A percentile compares a stretch with the other conserved stretches of the same genome.
Evolutionary conservation across 2,797 vertebrate species (phyloP).

Genomic region (Pipistrellus nathusii): DNA sequence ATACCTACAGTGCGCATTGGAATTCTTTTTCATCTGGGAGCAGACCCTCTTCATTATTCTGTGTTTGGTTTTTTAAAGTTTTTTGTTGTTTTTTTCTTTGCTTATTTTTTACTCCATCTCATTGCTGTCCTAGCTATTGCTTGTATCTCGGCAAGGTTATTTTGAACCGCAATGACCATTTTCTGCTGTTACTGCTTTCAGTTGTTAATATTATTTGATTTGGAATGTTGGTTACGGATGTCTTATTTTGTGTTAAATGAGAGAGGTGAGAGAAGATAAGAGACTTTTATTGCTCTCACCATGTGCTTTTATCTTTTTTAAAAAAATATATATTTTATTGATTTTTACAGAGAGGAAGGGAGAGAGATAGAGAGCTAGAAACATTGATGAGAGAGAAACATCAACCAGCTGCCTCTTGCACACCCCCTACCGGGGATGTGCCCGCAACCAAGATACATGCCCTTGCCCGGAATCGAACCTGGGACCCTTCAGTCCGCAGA

Average conservation of each 20-base stretch:
- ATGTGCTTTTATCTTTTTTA: not conserved
- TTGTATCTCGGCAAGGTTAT: not conserved
- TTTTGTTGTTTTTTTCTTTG: not conserved
- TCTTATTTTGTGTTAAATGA: constrained; percentile 34
- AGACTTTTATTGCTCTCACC: not conserved
- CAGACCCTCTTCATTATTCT: not conserved
- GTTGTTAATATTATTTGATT: constrained; percentile 5
- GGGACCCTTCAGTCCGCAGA: no score
- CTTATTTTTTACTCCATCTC: not conserved
- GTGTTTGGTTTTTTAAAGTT: not conserved
- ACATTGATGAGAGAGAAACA: no score
- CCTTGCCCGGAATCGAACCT: no score
- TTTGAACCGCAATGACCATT: not conserved
- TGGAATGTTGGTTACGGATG: constrained; percentile 9
- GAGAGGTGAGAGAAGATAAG: not conserved
- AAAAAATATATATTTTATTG: no score
- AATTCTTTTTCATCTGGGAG: constrained; percentile 11
- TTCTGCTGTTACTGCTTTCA: not conserved
- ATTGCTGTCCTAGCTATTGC: not conserved
- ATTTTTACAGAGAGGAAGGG: no score
- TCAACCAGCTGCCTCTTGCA: no score
- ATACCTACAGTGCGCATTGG: not conserved
- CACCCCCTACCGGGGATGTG: no score
- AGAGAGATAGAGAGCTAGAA: no score
- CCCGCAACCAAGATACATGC: no score